Evolutionary conservation across 2,888 invertebrate species (phyloP).

Genomic region (Elegia similella): DNA sequence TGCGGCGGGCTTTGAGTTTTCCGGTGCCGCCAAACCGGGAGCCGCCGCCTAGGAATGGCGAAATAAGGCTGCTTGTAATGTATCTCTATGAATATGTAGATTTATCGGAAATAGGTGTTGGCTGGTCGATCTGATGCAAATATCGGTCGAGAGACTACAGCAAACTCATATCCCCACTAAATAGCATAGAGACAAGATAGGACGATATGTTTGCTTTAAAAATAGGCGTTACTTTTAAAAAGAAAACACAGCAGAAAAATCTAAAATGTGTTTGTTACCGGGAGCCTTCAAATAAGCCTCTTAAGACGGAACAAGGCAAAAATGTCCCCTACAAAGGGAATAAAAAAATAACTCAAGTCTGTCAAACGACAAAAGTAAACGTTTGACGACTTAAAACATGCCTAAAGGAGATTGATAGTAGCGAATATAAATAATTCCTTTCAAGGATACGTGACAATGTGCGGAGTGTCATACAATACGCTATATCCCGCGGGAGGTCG

Average conservation of each 20-base stretch:
- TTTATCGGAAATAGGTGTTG: background rate
- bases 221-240: background rate
- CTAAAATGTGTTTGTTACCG: background rate
- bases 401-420: background rate
- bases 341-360: background rate
- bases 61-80: background rate
- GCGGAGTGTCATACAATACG: background rate
- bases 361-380: background rate
- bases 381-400: background rate
- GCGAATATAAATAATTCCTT: background rate
- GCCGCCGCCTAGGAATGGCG: slow-evolving; percentile 1
- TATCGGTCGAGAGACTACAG: background rate
- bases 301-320: background rate
- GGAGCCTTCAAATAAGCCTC: background rate
- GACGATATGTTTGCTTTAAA: no score
- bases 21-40: background rate
- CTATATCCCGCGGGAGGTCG: background rate
- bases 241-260: background rate
- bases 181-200: no score
- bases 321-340: background rate
- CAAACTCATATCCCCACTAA: no score
- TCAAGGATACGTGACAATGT: background rate
- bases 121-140: background rate
- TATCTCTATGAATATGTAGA: background rate
- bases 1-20: slow-evolving; percentile 25